These are phyloP conservation scores for Oreochromis aureus DNA, from an alignment of 2,113 vertebrate genomes.

Conservation along the genomic window DNA sequence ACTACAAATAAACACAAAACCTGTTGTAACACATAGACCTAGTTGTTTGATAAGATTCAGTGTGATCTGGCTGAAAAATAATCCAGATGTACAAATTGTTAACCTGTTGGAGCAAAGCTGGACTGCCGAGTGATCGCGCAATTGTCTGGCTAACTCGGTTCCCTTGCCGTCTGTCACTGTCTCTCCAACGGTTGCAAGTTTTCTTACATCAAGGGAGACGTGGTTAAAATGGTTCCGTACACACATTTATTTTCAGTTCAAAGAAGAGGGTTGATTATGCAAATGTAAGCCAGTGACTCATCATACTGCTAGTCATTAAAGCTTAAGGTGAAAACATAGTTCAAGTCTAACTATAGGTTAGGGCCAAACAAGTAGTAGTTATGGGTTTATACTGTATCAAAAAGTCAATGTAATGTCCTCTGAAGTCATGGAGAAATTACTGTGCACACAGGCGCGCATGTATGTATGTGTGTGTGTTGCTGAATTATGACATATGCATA, in stretches of 20 bases:
- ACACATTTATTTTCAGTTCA: not conserved
- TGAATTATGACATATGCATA: not conserved
- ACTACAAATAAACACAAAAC: not conserved
- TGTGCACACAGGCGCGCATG: rapidly evolving
- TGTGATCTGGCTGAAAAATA: not conserved
- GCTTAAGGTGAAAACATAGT: not conserved
- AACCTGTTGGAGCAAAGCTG: not conserved
- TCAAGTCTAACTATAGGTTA: not conserved
- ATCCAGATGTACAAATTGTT: not conserved
- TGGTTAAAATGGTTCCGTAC: not conserved
- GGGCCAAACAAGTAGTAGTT: not conserved
- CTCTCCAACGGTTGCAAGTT: not conserved
- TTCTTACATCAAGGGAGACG: not conserved
- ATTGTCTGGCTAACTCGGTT: not conserved
- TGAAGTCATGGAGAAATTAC: not conserved
- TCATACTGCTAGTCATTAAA: not conserved
- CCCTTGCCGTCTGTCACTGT: not conserved
- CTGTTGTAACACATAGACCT: not conserved
- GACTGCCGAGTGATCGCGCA: not conserved
- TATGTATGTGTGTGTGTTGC: not conserved
- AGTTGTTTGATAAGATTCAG: not conserved
- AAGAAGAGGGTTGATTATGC: not conserved
- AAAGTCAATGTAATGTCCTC: not conserved
- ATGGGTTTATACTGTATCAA: not conserved
- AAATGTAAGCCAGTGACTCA: not conserved